Conservation (phyloP, 2,797 vertebrate species). For the Cossypha polioptera region DNA sequence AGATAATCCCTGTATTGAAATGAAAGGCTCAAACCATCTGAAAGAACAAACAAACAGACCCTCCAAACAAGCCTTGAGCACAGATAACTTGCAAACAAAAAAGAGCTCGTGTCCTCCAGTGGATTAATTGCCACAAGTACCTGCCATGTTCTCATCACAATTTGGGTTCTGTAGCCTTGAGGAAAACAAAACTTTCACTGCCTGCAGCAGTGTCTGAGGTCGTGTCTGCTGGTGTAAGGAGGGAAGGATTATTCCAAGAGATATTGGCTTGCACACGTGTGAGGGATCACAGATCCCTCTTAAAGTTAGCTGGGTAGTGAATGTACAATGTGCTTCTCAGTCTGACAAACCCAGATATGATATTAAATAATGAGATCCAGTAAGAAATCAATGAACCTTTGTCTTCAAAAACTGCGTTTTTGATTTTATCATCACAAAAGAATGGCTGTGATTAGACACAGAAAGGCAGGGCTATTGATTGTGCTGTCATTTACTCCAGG, state of each 20-base stretch:
- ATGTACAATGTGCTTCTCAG: not conserved
- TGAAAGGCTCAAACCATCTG: not conserved
- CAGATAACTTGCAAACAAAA: constrained; percentile 19
- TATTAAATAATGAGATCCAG: not conserved
- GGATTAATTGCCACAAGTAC: constrained; percentile 16
- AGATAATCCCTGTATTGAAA: not conserved
- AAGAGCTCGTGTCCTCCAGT: not conserved
- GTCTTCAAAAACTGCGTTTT: not conserved
- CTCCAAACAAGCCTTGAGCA: not conserved
- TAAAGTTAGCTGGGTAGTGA: not conserved
- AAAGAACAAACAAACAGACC: constrained; percentile 21
- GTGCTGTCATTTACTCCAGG: not conserved
- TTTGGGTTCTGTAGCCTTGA: constrained; percentile 3
- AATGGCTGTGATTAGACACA: not conserved
- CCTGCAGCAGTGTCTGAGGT: not conserved
- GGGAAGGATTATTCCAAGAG: not conserved
- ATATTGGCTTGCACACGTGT: not conserved
- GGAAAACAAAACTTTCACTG: constrained; percentile 1
- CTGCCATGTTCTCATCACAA: not conserved
- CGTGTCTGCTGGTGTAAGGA: not conserved
- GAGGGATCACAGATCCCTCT: not conserved
- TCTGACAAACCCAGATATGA: not conserved
- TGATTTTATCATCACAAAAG: not conserved
- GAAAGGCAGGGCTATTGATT: not conserved
- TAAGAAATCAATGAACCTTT: not conserved